Evolutionary conservation across 1,140 invertebrate species (phyloP), one percentile per base, ranked within the genome.

Genomic region (Artemia franciscana): DNA sequence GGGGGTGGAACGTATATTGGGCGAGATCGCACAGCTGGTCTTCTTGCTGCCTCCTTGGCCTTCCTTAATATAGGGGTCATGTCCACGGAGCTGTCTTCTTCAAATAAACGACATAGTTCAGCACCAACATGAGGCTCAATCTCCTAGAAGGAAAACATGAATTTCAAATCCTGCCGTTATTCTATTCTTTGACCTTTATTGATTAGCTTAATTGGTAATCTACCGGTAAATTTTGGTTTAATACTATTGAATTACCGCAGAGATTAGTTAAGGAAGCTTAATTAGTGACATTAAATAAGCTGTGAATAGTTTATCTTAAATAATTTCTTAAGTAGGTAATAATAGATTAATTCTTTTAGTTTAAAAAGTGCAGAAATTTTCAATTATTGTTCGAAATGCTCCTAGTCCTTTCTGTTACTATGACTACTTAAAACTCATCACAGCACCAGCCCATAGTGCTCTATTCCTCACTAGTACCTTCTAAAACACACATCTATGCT

Each of bases 101-200:
- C 86, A 75, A 98, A 97, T 51, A 97, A 74, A 67, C 91, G 82
- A 72, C 93, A 97, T 26, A 98, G 76, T 73, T 93, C 88, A 72
- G 92, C 88, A 27, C 88, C 94, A 64, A 95, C 89, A 70, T 86
- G 82, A 12, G 91, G 91, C 71, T 96, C 92, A 65, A 97, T 91
- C 79, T 95, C 91, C 79, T 96, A 63, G 24, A 69, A 67, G 61
- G 66, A 57, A 63, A 59, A 60, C 26, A 18, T 21, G 57, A 57
- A 18, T 0, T 15, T 28, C 18, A 51, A 63, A n/a, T 60, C 21
- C 60, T 27, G n/a, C n/a, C n/a, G n/a, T n/a, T n/a, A n/a, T n/a
- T n/a, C n/a, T n/a, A n/a, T n/a, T n/a, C n/a, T n/a, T n/a, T n/a
- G n/a, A n/a, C n/a, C n/a, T n/a, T n/a, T n/a, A n/a, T n/a, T n/a